Evolutionary conservation across 2,888 invertebrate species (phyloP), one percentile per base, ranked within the genome.

Genomic region (Phyllotreta cruciferae): DNA sequence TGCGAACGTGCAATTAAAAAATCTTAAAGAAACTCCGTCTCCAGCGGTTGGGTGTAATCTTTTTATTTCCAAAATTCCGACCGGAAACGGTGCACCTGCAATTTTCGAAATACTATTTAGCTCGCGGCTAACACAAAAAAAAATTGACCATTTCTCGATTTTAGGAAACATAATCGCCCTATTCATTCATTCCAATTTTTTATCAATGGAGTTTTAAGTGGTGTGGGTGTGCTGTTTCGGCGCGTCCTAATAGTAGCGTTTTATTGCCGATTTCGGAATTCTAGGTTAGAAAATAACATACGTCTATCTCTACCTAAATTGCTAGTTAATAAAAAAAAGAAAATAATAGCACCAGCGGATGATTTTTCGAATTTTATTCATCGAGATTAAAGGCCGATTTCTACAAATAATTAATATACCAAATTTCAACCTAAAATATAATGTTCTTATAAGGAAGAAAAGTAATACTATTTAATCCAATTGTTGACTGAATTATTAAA

Each of bases 161-260:
- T 65, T 60, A 39, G 63, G 56, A 70, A 67, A 68, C 62, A 55
- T 56, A n/a, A 1, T 44, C 53, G 42, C 63, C 42, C 68, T 42
- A 68, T 69, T 69, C 71, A 69, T 71, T 71, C 67, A 69, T 61
- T 61, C 53, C 24, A 24, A 24, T 58, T 62, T 67, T 70, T 71
- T 68, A 70, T 71, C 70, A 71, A 71, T 71, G 70, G 69, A 70
- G 3, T 69, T 68, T 71, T 71, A 69, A 69, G 69, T 68, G 67
- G 65, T 52, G 70, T 70, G 66, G 71, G 70, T 65, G 71, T 68
- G 69, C 11, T 63, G 37, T 54, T 62, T 57, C 49, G 57, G 60
- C 35, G n/a, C 11, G n/a, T 49, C 49, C 49, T 49, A 49, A 49
- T 47, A 47, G 47, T 14, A 47, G 47, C 47, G n/a, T n/a, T 47